A percentile compares a stretch with the other conserved stretches of the same genome.
Evolutionary conservation across 1,140 invertebrate genomes (phyloP).

Genomic region (Achatina immaculata): DNA sequence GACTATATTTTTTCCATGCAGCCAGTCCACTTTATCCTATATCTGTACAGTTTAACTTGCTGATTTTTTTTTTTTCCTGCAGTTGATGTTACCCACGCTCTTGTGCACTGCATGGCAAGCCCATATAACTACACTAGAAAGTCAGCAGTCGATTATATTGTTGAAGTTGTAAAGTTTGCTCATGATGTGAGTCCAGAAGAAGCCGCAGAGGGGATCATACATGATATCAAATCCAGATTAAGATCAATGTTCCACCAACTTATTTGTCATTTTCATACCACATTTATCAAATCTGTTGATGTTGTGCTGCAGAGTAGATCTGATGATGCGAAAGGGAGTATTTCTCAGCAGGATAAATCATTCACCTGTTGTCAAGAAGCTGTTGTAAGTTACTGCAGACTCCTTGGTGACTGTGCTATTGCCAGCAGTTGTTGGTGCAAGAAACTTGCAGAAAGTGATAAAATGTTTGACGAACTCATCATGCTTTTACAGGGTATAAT

Average conservation of each 20-base stretch:
- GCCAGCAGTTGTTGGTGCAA: background rate
- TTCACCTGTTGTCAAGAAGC: background rate
- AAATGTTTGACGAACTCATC: background rate
- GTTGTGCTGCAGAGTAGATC: too few relatives aligned
- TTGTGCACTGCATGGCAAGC: background rate
- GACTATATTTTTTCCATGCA: too few relatives aligned
- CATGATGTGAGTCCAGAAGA: background rate
- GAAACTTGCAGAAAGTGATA: background rate
- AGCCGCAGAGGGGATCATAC: background rate
- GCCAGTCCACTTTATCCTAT: too few relatives aligned
- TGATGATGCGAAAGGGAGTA: background rate
- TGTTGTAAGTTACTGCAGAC: background rate
- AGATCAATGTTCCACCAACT: background rate
- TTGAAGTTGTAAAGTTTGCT: background rate
- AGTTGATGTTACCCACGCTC: slow-evolving; percentile 15
- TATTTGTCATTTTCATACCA: background rate
- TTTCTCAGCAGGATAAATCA: background rate
- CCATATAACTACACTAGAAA: slow-evolving; percentile 29
- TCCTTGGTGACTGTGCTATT: background rate
- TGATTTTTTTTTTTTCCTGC: background rate
- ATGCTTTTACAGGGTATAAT: background rate
- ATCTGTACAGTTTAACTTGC: background rate
- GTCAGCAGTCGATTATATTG: slow-evolving; percentile 19
- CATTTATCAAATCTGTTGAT: background rate
- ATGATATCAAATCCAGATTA: background rate